Evolutionary conservation across 2,113 vertebrate species (phyloP), one percentile per base, ranked within the genome.

Genomic region (Apodemus sylvaticus): DNA sequence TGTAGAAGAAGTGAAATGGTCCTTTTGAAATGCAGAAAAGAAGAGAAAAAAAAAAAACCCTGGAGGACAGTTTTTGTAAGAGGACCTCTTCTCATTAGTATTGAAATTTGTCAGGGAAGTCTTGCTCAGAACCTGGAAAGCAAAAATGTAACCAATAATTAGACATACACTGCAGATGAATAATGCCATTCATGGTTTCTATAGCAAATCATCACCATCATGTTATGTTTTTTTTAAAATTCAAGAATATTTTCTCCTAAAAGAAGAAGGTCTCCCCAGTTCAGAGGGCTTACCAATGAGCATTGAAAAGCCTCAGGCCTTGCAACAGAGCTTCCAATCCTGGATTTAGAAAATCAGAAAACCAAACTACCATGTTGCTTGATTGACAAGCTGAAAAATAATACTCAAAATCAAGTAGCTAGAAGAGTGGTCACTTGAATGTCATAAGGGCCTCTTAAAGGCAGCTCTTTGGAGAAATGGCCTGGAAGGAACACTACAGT

Each of bases 401-500:
- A 97, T 70, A 12, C 26, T 58, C 5, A 51, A 64, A 42, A 97
- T 93, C 87, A 86, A 3, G 86, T 60, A 14, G 58, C 71, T 53
- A 81, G 68, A 89, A 95, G 4, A 22, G 60, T 31, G 34, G 20
- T 17, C 29, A 78, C 86, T 62, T 45, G 9, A 31, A 4, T 88
- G 39, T 68, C 55, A 55, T 90, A 22, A 71, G 0, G 1, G 92
- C n/a, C 22, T 87, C 55, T 95, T 89, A 68, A 95, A 74, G 60
- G 13, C 7, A 1, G 29, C 77, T 51, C 79, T 66, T 97, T 90
- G 94, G 87, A 88, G 62, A 93, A 92, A 45, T 86, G 20, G 48
- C 26, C 71, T 93, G 34, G 94, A 93, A 94, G 81, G 20, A 94
- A 93, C 87, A 9, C 26, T 39, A 85, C 34, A 22, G 7, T 36